phyloP scores from a whole-genome alignment of 2,113 vertebrate species.

The Atlantisia rogersi region DNA sequence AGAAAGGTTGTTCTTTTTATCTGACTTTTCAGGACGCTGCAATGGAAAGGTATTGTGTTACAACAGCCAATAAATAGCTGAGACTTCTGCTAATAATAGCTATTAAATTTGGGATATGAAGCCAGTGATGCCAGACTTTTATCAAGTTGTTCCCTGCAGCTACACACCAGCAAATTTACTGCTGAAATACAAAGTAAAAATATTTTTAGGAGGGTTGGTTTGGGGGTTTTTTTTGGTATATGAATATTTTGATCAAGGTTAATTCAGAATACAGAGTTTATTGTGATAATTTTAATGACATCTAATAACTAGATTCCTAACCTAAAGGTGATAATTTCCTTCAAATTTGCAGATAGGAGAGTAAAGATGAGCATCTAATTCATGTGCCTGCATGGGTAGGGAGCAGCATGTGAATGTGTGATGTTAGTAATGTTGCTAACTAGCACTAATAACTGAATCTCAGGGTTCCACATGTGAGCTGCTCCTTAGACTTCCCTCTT shows the following conservation, averaged over 20 bases:
- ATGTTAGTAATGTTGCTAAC: too few relatives aligned
- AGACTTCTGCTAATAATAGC: slow-evolving; percentile 7
- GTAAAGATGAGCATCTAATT: neutral
- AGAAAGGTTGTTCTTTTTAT: neutral
- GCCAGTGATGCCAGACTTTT: neutral
- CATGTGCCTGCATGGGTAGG: neutral
- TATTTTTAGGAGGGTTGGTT: neutral
- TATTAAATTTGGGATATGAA: slow-evolving; percentile 2
- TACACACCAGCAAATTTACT: neutral
- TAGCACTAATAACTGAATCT: neutral
- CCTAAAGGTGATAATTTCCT: neutral
- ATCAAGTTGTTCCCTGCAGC: neutral
- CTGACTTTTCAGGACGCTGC: neutral
- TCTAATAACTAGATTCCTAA: neutral
- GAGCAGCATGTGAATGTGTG: neutral
- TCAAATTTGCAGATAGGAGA: neutral
- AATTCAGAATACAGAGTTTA: neutral
- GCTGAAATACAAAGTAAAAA: neutral
- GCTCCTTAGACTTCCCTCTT: neutral
- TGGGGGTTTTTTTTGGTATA: neutral
- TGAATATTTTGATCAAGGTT: neutral
- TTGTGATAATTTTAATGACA: neutral
- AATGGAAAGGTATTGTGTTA: neutral
- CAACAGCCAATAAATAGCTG: neutral
- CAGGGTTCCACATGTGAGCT: neutral